Evolutionary conservation across 2,797 vertebrate genomes (phyloP).

Genomic region (Philypnodon macrostomus): DNA sequence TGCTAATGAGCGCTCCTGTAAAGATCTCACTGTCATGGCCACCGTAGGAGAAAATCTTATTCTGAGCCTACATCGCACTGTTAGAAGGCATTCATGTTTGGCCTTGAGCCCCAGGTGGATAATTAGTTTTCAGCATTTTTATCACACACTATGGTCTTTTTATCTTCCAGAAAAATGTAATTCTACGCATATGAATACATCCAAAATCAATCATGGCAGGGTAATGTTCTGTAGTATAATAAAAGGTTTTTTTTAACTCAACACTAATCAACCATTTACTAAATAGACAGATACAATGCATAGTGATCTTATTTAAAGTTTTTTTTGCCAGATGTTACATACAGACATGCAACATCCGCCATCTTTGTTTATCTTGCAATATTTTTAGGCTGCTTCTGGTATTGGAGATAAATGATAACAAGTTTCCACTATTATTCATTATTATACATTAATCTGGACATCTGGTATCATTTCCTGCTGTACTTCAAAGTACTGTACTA

Average conservation of each 20-base stretch:
- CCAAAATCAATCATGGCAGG: too few relatives aligned
- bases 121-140: slow-evolving; percentile 61
- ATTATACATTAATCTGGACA: not conserved
- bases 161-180: not conserved
- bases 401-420: slow-evolving; percentile 6
- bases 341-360: not conserved
- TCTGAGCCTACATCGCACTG: slow-evolving; percentile 30
- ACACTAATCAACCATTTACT: too few relatives aligned
- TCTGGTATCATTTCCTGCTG: not conserved
- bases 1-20: slow-evolving; percentile 62
- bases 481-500: not conserved
- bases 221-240: too few relatives aligned
- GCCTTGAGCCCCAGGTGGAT: slow-evolving; percentile 50
- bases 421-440: slow-evolving; percentile 17
- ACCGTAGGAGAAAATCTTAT: slow-evolving; percentile 41
- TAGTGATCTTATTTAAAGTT: slow-evolving; percentile 1
- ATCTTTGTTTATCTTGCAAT: slow-evolving; percentile 15
- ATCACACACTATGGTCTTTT: slow-evolving; percentile 38
- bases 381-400: slow-evolving; percentile 12
- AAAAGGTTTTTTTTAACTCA: too few relatives aligned
- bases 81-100: slow-evolving; percentile 46
- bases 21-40: slow-evolving; percentile 28
- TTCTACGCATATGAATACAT: too few relatives aligned
- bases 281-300: too few relatives aligned
- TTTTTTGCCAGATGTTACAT: slow-evolving; percentile 19